A percentile compares a stretch with the other conserved stretches of the same genome.
Evolutionary conservation across 2,888 invertebrate species (phyloP).

Genomic region (Temnothorax unifasciatus): DNA sequence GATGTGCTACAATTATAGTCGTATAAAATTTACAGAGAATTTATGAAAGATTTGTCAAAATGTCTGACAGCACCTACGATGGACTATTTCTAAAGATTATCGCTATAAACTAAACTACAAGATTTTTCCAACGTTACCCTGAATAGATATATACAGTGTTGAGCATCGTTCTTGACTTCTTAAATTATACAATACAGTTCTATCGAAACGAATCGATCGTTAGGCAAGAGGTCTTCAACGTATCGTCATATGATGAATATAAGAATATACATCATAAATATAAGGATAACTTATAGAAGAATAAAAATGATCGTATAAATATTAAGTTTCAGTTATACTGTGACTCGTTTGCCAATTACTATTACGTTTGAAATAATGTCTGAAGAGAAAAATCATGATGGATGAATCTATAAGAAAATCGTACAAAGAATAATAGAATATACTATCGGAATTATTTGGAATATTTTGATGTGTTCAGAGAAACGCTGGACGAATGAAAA

Average conservation of each 20-base stretch:
- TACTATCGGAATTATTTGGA: slow-evolving; percentile 68
- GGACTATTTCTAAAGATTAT: slow-evolving; percentile 54
- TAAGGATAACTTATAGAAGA: neutral
- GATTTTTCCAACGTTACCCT: slow-evolving; percentile 61
- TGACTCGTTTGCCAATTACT: neutral
- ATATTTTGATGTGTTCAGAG: slow-evolving; percentile 81
- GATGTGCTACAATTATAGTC: slow-evolving; percentile 30
- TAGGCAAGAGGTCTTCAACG: slow-evolving; percentile 65
- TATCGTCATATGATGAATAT: slow-evolving; percentile 5
- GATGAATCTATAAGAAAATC: slow-evolving; percentile 14
- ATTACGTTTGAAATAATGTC: slow-evolving; percentile 4
- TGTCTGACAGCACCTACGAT: slow-evolving; percentile 64
- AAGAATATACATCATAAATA: slow-evolving; percentile 26
- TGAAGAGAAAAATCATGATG: slow-evolving; percentile 16
- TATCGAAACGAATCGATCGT: slow-evolving; percentile 58
- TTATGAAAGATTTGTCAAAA: slow-evolving; percentile 43
- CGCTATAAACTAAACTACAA: slow-evolving; percentile 57
- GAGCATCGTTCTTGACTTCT: slow-evolving; percentile 67
- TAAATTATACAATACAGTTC: slow-evolving; percentile 63
- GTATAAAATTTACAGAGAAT: slow-evolving; percentile 68
- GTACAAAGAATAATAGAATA: neutral
- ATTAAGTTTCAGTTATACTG: neutral
- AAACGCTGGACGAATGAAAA: slow-evolving; percentile 80
- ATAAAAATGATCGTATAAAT: neutral
- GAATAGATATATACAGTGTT: slow-evolving; percentile 73